Evolutionary conservation across 2,797 vertebrate species (phyloP).

Genomic region (Taeniopygia guttata): DNA sequence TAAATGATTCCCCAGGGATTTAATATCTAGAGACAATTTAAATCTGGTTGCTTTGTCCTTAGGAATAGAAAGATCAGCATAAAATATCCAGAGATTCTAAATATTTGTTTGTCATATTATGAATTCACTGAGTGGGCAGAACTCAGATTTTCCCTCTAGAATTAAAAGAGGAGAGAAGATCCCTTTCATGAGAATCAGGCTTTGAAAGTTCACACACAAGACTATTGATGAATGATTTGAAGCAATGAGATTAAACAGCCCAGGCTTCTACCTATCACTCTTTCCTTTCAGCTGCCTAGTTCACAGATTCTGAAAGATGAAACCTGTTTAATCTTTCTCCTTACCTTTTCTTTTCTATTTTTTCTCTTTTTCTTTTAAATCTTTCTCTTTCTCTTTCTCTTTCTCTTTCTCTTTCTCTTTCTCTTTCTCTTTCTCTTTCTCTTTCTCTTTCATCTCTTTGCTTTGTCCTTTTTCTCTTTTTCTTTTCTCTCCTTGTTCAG

Average conservation of each 20-base stretch:
- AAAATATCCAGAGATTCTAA: neutral
- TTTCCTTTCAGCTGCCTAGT: neutral
- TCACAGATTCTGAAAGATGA: neutral
- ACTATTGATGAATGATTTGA: neutral
- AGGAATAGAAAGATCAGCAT: neutral
- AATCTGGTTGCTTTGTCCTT: neutral
- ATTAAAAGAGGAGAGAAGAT: neutral
- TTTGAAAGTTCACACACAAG: neutral
- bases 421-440: neutral
- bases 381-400: neutral
- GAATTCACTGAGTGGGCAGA: neutral
- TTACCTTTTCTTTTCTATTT: no score
- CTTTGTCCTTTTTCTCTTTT: no score
- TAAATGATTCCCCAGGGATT: neutral
- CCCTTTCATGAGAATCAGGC: neutral
- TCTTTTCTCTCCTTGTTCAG: neutral
- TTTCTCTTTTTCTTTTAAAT: accelerated
- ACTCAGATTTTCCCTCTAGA: neutral
- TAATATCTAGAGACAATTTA: neutral
- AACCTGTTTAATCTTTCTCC: neutral
- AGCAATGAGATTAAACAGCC: neutral
- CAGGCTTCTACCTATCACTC: neutral
- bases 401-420: accelerated
- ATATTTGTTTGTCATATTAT: neutral
- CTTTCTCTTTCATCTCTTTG: no score